phyloP scores from a whole-genome alignment of 2,113 vertebrate genomes.

The Perca fluviatilis region DNA sequence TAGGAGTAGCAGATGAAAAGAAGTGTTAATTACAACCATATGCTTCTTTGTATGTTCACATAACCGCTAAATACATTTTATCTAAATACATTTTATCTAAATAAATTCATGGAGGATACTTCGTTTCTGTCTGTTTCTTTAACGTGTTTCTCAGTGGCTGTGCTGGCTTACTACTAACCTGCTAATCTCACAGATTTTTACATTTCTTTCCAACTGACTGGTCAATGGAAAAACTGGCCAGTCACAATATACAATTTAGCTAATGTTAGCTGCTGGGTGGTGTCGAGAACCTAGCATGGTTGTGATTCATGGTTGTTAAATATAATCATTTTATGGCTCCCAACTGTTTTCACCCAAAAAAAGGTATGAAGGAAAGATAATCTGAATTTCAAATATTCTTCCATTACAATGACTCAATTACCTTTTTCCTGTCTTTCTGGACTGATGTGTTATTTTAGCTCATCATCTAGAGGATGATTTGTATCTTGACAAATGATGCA shows the following conservation, averaged over 20 bases:
- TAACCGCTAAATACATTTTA: not conserved
- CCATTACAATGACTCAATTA: too few relatives aligned
- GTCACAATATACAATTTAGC: not conserved
- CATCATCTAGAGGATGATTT: not conserved
- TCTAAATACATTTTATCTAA: not conserved
- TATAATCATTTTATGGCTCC: not conserved
- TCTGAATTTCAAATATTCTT: not conserved
- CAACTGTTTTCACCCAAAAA: not conserved
- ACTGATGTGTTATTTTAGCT: not conserved
- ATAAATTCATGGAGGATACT: not conserved
- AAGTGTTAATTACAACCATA: constrained; percentile 1
- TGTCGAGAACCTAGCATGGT: not conserved
- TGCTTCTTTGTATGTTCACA: not conserved
- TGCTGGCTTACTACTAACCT: too few relatives aligned
- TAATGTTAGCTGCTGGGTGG: constrained; percentile 19
- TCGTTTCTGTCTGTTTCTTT: not conserved
- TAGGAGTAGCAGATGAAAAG: constrained; percentile 15
- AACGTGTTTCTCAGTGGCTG: not conserved
- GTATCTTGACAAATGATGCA: not conserved
- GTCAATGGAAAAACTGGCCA: not conserved
- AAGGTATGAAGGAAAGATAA: not conserved
- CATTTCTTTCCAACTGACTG: not conserved
- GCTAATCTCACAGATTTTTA: not conserved
- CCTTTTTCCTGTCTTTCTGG: not conserved
- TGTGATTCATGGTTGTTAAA: constrained; percentile 16